These are phyloP conservation scores for Operophtera brumata DNA, from an alignment of 2,888 invertebrate species.

Conservation along the genomic window DNA sequence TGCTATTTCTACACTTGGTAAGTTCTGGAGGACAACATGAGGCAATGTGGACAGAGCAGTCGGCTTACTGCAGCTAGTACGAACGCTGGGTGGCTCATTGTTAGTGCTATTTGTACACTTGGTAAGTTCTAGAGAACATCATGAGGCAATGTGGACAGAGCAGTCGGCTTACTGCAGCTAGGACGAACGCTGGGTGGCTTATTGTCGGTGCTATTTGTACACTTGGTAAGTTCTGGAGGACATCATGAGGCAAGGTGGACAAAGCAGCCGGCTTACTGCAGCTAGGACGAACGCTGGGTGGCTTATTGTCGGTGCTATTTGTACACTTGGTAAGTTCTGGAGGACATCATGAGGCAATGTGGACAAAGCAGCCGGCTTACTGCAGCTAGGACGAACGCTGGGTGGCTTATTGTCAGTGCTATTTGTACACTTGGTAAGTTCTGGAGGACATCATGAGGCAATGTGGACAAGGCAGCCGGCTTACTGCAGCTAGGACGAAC, in stretches of 20 bases:
- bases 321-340: no score
- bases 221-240: no score
- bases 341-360: no score
- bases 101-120: slow-evolving; percentile 97
- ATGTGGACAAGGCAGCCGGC: slow-evolving; percentile 94
- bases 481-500: slow-evolving; percentile 96
- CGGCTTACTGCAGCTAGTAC: no score
- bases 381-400: slow-evolving; percentile 96
- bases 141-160: slow-evolving; percentile 85
- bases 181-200: slow-evolving; percentile 99
- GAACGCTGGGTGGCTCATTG: slow-evolving; percentile 74
- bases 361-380: slow-evolving; percentile 98
- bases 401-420: slow-evolving; percentile 88
- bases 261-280: slow-evolving; percentile 96
- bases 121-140: slow-evolving; percentile 73
- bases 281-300: slow-evolving; percentile 98
- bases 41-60: slow-evolving; percentile 16
- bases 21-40: no score
- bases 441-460: no score
- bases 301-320: slow-evolving; percentile 81
- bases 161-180: slow-evolving; percentile 94
- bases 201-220: slow-evolving; percentile 55
- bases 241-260: slow-evolving; percentile 74
- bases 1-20: no score
- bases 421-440: no score